phyloP scores from a whole-genome alignment of 2,113 vertebrate species.

The Zonotrichia leucophrys region DNA sequence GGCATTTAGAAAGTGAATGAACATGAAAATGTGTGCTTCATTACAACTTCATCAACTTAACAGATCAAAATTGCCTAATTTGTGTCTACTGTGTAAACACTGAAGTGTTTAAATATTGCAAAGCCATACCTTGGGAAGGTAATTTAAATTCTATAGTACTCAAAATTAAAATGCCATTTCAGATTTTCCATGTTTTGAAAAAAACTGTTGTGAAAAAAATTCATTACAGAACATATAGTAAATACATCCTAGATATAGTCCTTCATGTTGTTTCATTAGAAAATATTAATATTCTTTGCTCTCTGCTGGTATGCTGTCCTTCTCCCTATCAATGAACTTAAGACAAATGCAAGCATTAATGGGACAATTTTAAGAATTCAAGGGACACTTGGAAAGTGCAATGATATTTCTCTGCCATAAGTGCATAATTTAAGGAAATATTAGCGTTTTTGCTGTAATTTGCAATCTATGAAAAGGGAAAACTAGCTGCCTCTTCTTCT shows the following conservation, averaged over 20 bases:
- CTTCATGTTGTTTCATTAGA: not conserved
- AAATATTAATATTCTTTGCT: not conserved
- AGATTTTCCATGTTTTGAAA: not conserved
- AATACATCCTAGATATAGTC: not conserved
- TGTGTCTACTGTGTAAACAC: not conserved
- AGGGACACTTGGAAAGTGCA: not conserved
- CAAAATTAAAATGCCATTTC: not conserved
- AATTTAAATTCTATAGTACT: not conserved
- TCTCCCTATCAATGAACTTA: not conserved
- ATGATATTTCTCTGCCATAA: not conserved
- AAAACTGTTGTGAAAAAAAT: not conserved
- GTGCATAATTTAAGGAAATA: not conserved
- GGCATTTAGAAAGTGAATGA: not conserved
- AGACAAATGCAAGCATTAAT: not conserved
- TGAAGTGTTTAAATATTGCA: not conserved
- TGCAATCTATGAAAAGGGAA: not conserved
- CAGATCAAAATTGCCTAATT: not conserved
- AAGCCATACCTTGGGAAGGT: rapidly evolving
- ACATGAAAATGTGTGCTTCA: not conserved
- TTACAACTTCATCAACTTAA: not conserved
- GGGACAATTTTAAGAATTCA: not conserved
- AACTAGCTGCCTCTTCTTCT: not conserved
- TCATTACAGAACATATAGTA: not conserved
- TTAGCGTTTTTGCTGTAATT: not conserved
- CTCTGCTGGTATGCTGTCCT: not conserved